phyloP scores from a whole-genome alignment of 2,797 vertebrate species.

The Apodemus agrarius region DNA sequence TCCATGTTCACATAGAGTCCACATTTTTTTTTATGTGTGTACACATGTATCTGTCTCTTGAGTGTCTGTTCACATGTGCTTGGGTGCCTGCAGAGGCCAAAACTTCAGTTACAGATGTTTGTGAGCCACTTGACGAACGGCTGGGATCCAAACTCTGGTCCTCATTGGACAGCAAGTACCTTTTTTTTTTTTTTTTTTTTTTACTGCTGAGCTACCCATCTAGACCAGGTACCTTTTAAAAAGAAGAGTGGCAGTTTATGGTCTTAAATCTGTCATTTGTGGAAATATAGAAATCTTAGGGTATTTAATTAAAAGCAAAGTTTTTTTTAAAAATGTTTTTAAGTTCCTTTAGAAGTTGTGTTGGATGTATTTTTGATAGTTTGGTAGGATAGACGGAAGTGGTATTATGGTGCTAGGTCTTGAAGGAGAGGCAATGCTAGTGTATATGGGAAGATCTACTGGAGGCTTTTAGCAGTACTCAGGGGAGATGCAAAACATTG shows the following conservation, averaged over 20 bases:
- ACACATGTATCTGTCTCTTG: not conserved
- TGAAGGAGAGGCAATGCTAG: not conserved
- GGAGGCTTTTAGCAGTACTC: not conserved
- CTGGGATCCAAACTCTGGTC: not conserved
- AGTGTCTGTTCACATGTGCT: not conserved
- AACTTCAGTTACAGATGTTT: not conserved
- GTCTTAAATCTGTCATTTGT: conserved; percentile 19
- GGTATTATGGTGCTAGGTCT: not conserved
- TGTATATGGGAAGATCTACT: conserved; percentile 17
- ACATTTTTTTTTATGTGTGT: not conserved
- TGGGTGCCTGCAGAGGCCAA: not conserved
- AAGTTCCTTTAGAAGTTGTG: not conserved
- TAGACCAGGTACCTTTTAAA: conserved; percentile 17
- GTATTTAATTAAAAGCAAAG: conserved; percentile 24
- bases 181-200: not conserved
- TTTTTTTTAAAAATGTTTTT: conserved; percentile 15
- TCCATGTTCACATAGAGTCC: not conserved
- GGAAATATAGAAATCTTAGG: conserved; percentile 11
- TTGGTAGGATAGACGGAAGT: conserved; percentile 23
- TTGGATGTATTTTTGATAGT: conserved; percentile 23
- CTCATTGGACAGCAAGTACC: not conserved
- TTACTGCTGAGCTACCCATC: not conserved
- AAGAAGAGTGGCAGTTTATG: conserved; percentile 1
- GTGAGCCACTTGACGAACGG: not conserved
- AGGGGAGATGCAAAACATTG: not conserved